Percentiles rank a stretch among this genome's conserved stretches.
These are phyloP conservation scores for Halcyon badia DNA, from an alignment of 2,797 vertebrate species.

Conservation along the genomic window DNA sequence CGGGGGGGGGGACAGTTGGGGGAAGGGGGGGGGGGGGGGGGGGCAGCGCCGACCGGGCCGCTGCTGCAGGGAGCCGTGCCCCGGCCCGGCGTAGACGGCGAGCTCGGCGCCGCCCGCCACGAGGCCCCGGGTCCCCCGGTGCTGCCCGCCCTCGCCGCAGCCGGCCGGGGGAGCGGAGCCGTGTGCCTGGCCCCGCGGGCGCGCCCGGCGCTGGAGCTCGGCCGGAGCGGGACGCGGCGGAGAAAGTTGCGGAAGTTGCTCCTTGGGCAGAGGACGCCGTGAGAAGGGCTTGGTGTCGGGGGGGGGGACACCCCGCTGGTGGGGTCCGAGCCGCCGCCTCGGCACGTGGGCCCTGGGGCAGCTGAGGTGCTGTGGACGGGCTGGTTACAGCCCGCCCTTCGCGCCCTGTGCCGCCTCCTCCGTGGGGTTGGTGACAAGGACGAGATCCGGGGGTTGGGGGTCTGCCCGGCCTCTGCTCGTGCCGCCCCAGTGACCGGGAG, in stretches of 20 bases:
- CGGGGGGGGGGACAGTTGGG: too few relatives aligned
- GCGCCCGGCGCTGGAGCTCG: neutral
- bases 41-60: neutral
- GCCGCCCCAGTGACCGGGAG: neutral
- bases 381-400: too few relatives aligned
- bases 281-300: neutral
- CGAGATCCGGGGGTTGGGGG: too few relatives aligned
- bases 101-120: neutral
- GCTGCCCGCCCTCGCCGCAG: neutral
- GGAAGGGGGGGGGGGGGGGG: too few relatives aligned
- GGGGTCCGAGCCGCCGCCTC: neutral
- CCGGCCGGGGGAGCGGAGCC: too few relatives aligned
- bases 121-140: neutral
- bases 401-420: too few relatives aligned
- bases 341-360: too few relatives aligned
- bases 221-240: neutral
- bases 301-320: too few relatives aligned
- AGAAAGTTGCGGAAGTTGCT: slow-evolving; percentile 26
- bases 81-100: neutral
- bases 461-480: neutral
- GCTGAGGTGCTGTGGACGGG: too few relatives aligned
- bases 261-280: neutral
- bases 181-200: neutral
- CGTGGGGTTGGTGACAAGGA: too few relatives aligned
- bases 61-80: neutral